Percentiles rank a stretch among this genome's conserved stretches.
These are phyloP conservation scores for Drosophila suzukii DNA, from an alignment of 1,140 invertebrate genomes.

Conservation along the genomic window DNA sequence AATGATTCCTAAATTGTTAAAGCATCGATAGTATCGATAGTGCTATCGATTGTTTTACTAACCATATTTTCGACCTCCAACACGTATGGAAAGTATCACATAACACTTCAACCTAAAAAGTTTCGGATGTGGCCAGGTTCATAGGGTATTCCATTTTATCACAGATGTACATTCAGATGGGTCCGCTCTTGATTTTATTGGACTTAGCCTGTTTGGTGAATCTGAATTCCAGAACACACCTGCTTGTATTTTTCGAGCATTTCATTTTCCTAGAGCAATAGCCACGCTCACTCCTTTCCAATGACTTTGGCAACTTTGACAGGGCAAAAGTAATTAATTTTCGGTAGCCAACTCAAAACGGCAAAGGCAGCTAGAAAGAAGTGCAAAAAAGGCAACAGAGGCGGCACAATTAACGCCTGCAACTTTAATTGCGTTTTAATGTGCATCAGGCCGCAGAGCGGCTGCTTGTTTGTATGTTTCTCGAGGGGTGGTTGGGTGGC, in stretches of 20 bases:
- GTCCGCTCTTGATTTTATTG: too few species aligned
- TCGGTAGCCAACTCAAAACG: slow-evolving; percentile 44
- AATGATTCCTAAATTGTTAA: too few species aligned
- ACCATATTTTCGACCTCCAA: too few species aligned
- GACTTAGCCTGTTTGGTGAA: background rate
- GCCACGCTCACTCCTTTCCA: slow-evolving; percentile 24
- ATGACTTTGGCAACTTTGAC: slow-evolving; percentile 51
- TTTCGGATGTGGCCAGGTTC: too few species aligned
- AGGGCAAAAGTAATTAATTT: slow-evolving; percentile 69
- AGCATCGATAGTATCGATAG: too few species aligned
- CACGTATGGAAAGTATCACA: too few species aligned
- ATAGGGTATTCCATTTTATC: too few species aligned
- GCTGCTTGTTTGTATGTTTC: slow-evolving; percentile 11
- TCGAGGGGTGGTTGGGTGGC: slow-evolving; percentile 4
- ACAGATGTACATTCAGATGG: too few species aligned
- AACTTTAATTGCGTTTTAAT: slow-evolving; percentile 81
- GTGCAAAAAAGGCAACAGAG: slow-evolving; percentile 13
- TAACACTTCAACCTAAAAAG: too few species aligned
- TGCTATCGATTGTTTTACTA: too few species aligned
- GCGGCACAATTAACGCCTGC: slow-evolving; percentile 71
- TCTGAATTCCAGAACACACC: slow-evolving; percentile 24
- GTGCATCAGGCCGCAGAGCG: slow-evolving; percentile 46
- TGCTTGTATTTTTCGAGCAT: background rate
- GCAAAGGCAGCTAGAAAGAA: slow-evolving; percentile 1
- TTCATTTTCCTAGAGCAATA: slow-evolving; percentile 3